A percentile compares a stretch with the other conserved stretches of the same genome.
These are phyloP conservation scores for Nymphalis io DNA, from an alignment of 1,140 invertebrate genomes.

Conservation along the genomic window DNA sequence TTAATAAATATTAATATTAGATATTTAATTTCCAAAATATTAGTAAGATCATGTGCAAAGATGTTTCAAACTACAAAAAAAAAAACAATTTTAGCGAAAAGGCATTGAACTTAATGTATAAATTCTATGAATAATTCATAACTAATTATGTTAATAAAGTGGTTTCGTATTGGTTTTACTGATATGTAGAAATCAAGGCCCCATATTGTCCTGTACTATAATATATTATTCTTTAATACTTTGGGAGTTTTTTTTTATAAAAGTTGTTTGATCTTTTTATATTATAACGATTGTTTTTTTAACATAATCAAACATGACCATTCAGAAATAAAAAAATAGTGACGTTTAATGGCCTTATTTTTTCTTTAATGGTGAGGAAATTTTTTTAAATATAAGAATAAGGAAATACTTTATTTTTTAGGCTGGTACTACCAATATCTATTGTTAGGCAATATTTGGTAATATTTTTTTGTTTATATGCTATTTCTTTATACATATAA, in stretches of 20 bases:
- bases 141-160: no score
- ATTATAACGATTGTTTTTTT: neutral
- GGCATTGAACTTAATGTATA: no score
- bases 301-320: neutral
- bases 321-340: conserved; percentile 10
- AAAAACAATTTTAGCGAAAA: no score
- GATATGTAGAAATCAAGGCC: no score
- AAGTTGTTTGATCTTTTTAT: neutral
- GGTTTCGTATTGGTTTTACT: no score
- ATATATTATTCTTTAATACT: neutral
- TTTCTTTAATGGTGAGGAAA: conserved; percentile 42
- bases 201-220: no score
- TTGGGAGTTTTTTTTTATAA: neutral
- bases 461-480: neutral
- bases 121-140: no score
- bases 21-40: no score
- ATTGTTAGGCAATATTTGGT: conserved; percentile 5
- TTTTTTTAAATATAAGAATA: conserved; percentile 51
- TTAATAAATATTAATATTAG: no score
- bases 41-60: no score
- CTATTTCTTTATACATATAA: neutral
- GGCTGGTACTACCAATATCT: conserved; percentile 27
- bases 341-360: conserved; percentile 21
- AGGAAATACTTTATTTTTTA: conserved; percentile 52
- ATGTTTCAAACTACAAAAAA: no score